Evolutionary conservation across 2,888 invertebrate genomes (phyloP), one percentile per base, ranked within the genome.

Genomic region (Sepiola atlantica): DNA sequence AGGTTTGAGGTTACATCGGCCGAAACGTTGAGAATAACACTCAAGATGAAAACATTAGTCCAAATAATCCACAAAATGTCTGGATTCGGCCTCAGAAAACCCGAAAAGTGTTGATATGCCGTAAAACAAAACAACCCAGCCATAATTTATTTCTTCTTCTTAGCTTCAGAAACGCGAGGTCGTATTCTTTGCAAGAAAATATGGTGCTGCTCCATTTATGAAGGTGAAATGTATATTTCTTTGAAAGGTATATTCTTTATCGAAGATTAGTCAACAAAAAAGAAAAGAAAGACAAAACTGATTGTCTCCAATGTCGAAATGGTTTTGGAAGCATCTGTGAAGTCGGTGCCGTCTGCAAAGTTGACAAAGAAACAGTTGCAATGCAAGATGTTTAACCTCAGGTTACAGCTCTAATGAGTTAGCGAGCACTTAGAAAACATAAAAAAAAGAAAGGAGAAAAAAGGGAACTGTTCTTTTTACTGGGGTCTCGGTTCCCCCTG

Each of bases 381-480:
- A 77, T 77, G 77, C 77, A 77, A 77, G 77, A 77, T 77, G 77
- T 77, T 77, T 77, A 77, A 77, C 77, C 77, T 32, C n/a, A n/a
- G 77, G 77, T 77, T 77, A 77, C n/a, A 4, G n/a, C 77, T 77
- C n/a, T 77, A 77, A 77, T 77, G 77, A 77, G 77, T 32, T 77
- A 32, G 77, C 16, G 77, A 77, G 77, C 16, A 32, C 16, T 77
- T n/a, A 77, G n/a, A 45, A 45, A 45, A 45, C 45, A 45, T 10
- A 32, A n/a, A n/a, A 77, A 77, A 24, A 61, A 61, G 10, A 6
- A 28, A 61, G n/a, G n/a, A n/a, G n/a, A 6, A 61, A 77, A 77
- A 77, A 77, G 18, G n/a, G n/a, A n/a, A 2, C n/a, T 6, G 10
- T n/a, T 14, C n/a, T 77, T 77, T 77, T 77, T 45, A 45, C 77